A percentile compares a stretch with the other conserved stretches of the same genome.
Conservation (phyloP, 2,113 vertebrate species). For the Hydropotes inermis region DNA sequence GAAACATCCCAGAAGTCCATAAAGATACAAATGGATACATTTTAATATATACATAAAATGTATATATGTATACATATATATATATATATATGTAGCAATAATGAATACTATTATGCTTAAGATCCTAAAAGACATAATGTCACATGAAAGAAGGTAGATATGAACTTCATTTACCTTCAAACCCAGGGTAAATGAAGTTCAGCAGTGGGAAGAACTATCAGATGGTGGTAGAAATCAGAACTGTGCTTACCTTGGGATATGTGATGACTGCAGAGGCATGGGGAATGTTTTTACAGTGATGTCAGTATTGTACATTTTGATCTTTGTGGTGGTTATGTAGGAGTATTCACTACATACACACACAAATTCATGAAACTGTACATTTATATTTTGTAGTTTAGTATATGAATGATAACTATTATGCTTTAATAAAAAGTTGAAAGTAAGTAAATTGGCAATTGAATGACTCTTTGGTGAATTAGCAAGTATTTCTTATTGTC, state of each 20-base stretch:
- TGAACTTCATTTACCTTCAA: background rate
- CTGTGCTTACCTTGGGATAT: background rate
- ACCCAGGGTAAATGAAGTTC: background rate
- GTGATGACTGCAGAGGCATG: background rate
- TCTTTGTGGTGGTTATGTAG: background rate
- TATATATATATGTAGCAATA: background rate
- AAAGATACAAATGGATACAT: background rate
- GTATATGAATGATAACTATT: too few species aligned
- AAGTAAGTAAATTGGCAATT: background rate
- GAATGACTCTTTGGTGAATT: background rate
- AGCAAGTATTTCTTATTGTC: background rate
- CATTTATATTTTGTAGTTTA: background rate
- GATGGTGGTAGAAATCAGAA: background rate
- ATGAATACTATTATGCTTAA: background rate
- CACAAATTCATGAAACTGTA: too few species aligned
- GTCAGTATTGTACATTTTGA: background rate
- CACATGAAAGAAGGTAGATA: background rate
- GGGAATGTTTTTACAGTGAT: background rate
- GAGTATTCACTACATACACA: background rate
- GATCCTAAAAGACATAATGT: background rate
- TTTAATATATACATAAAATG: background rate
- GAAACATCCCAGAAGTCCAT: background rate
- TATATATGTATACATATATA: too few species aligned
- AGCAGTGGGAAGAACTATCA: background rate
- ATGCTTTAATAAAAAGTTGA: background rate